A percentile compares a stretch with the other conserved stretches of the same genome.
phyloP scores from a whole-genome alignment of 2,888 invertebrate genomes.

The Drosophila pseudotakahashii region DNA sequence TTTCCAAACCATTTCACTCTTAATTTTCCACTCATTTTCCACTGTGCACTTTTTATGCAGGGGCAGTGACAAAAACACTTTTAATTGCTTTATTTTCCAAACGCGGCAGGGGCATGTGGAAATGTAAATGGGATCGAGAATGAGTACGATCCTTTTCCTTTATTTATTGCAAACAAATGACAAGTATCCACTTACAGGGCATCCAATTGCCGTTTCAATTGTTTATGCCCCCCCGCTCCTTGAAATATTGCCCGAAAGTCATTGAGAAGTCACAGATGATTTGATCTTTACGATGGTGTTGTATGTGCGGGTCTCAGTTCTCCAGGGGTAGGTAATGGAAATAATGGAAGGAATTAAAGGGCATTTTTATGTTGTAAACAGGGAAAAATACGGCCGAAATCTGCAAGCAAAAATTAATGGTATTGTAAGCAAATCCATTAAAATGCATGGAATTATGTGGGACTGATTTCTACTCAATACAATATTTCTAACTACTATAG shows the following conservation, averaged over 20 bases:
- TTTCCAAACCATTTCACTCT: not conserved
- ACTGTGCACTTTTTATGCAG: not conserved
- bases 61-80: slow-evolving; percentile 19
- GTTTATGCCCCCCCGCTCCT: slow-evolving; percentile 2
- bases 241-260: slow-evolving; percentile 25
- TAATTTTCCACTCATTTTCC: not conserved
- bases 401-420: slow-evolving; percentile 1
- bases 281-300: slow-evolving; percentile 42
- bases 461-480: not conserved
- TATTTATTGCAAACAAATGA: slow-evolving; percentile 76
- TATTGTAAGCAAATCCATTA: not conserved
- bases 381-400: not conserved
- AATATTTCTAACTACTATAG: too few relatives aligned
- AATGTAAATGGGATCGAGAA: slow-evolving; percentile 7
- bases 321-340: slow-evolving; percentile 10
- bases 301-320: slow-evolving; percentile 12
- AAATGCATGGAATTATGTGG: not conserved
- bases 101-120: slow-evolving; percentile 23
- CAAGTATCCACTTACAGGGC: slow-evolving; percentile 74
- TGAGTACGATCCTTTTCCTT: slow-evolving; percentile 16
- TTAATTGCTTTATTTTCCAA: slow-evolving; percentile 48
- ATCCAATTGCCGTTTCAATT: slow-evolving; percentile 22
- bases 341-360: not conserved
- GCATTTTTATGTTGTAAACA: not conserved
- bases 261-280: slow-evolving; percentile 66